Evolutionary conservation across 2,888 invertebrate species (phyloP), one percentile per base, ranked within the genome.

Genomic region (Agonopterix arenella): DNA sequence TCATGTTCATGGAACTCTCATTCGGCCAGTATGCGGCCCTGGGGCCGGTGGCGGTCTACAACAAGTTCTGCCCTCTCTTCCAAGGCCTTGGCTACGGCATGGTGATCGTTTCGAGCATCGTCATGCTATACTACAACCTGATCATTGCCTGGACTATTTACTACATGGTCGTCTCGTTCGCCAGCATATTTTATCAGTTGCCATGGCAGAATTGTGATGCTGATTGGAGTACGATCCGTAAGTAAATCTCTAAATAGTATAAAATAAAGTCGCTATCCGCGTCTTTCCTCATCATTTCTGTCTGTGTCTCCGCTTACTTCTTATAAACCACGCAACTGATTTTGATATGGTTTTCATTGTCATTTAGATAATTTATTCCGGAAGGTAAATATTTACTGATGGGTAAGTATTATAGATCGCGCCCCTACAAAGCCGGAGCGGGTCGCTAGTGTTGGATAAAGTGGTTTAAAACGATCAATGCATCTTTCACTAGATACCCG

Each of bases 1-100:
- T 96, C 7, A 94, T 96, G 91, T 95, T 95, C 68, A 93, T 95
- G 93, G 96, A 96, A 74, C 83, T 95, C n/a, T 93, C 95, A 0
- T 92, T 96, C 55, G 96, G 96, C 0, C 96, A 96, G 74, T 96
- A 94, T 72, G 95, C 94, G 36, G 94, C 93, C 4, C 73, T 93
- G 49, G 94, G 93, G 8, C 95, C 96, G 0, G 94, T 95, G 11
- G 94, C 94, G 11, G 94, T 95, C 46, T 96, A 95, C 89, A 92
- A 93, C 63, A 92, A 93, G 64, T 94, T 96, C 73, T 95, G 94
- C 59, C 94, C 94, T 0, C 89, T 96, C 8, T 93, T 96, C 67
- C 92, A 92, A 57, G 94, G 94, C 8, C 79, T 94, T 10, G 94
- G 94, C 50, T 93, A 93, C 57, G 94, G 93, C 57, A 94, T 94